Evolutionary conservation across 2,888 invertebrate genomes (phyloP).

Genomic region (Hetaerina titia): DNA sequence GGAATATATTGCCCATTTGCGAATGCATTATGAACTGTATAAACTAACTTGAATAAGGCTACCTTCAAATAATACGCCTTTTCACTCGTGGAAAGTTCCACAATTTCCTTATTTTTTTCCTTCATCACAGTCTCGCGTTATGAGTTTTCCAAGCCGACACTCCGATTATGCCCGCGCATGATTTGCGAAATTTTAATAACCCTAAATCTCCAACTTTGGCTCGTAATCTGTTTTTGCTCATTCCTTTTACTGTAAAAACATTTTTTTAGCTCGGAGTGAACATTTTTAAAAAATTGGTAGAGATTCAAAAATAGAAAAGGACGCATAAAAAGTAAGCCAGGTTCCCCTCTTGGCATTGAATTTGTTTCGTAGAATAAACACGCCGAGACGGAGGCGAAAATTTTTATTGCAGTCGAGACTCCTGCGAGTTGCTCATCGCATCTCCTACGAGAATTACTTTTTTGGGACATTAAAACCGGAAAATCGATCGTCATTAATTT

Average conservation of each 20-base stretch:
- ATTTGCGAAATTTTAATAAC: constrained; percentile 39
- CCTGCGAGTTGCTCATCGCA: neutral
- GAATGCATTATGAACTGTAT: neutral
- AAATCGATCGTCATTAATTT: too few species aligned
- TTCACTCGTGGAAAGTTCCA: constrained; percentile 1
- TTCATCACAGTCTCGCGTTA: constrained; percentile 45
- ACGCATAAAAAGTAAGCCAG: neutral
- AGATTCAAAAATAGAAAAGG: neutral
- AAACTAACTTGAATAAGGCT: neutral
- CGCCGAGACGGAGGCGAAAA: neutral
- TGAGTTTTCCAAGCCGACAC: constrained; percentile 52
- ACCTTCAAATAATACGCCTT: neutral
- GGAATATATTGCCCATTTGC: neutral
- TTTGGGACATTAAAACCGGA: too few species aligned
- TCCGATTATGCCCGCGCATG: neutral
- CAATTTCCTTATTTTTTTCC: constrained; percentile 14
- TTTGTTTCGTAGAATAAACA: neutral
- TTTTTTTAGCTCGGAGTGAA: neutral
- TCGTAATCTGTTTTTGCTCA: neutral
- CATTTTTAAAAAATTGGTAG: neutral
- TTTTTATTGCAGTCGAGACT: neutral
- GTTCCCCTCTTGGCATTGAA: neutral
- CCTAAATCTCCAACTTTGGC: neutral
- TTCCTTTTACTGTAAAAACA: neutral
- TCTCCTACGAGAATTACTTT: too few species aligned